These are phyloP conservation scores for Henricia sp. DNA, from an alignment of 53 echinoderm and acorn worm species.

Conservation along the genomic window DNA sequence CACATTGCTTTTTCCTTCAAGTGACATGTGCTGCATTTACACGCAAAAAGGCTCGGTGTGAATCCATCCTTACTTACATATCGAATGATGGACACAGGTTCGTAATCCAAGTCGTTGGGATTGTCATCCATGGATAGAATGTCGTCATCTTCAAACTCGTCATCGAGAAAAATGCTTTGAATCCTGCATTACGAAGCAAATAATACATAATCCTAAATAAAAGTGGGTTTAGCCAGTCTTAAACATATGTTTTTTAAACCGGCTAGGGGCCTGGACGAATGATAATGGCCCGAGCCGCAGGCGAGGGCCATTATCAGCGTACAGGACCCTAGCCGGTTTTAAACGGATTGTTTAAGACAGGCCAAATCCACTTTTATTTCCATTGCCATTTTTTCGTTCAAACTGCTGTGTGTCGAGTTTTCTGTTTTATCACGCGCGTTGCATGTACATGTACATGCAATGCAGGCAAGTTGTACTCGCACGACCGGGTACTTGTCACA, in stretches of 20 bases:
- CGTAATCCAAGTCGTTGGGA: slow-evolving; percentile 39
- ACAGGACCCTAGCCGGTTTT: too few species aligned
- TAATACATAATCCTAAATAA: neutral
- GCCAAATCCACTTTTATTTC: too few species aligned
- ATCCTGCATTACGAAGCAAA: neutral
- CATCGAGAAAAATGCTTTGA: slow-evolving; percentile 5
- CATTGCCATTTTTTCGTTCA: too few species aligned
- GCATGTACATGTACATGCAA: too few species aligned
- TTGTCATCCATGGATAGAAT: slow-evolving; percentile 51
- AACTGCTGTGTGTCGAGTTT: too few species aligned
- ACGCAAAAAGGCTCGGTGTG: neutral
- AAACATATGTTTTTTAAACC: too few species aligned
- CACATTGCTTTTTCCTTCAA: neutral
- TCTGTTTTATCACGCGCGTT: too few species aligned
- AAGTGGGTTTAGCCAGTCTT: too few species aligned
- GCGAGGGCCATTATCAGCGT: neutral
- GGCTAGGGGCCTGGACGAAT: neutral
- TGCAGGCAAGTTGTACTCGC: too few species aligned
- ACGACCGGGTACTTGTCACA: too few species aligned
- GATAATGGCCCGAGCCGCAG: neutral
- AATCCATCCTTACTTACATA: slow-evolving; percentile 23
- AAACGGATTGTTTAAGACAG: too few species aligned
- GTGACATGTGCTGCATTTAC: neutral
- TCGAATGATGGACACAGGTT: slow-evolving; percentile 53
- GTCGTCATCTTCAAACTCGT: slow-evolving; percentile 32